These are phyloP conservation scores for Hypselothyrea guttata DNA, from an alignment of 2,888 invertebrate genomes.

Conservation along the genomic window DNA sequence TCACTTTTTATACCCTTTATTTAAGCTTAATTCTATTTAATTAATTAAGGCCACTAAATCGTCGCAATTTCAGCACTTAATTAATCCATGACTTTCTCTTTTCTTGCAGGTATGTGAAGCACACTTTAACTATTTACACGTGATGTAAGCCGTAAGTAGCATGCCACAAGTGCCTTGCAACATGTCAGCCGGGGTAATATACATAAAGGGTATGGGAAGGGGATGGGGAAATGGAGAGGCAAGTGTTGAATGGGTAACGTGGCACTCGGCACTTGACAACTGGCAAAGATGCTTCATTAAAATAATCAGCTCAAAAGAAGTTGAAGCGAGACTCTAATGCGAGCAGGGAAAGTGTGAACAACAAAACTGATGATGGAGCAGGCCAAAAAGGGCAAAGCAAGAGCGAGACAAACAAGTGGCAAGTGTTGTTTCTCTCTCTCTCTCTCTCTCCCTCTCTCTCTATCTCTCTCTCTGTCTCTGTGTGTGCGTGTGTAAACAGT, in stretches of 20 bases:
- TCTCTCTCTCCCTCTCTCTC: slow-evolving; percentile 16
- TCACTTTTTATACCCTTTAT: neutral
- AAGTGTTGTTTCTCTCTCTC: neutral
- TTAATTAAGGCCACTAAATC: neutral
- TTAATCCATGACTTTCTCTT: slow-evolving; percentile 28
- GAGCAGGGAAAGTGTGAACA: slow-evolving; percentile 35
- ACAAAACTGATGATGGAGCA: slow-evolving; percentile 22
- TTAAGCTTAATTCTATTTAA: neutral
- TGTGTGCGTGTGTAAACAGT: slow-evolving; percentile 38
- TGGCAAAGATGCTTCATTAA: slow-evolving; percentile 57
- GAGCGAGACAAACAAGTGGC: slow-evolving; percentile 21
- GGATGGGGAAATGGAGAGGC: no score
- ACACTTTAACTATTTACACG: slow-evolving; percentile 19
- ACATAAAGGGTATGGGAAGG: slow-evolving; percentile 22
- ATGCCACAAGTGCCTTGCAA: slow-evolving; percentile 32
- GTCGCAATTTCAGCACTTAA: slow-evolving; percentile 11
- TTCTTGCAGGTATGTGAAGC: slow-evolving; percentile 64
- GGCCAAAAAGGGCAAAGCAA: slow-evolving; percentile 29
- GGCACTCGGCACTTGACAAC: slow-evolving; percentile 38
- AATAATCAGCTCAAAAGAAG: slow-evolving; percentile 57
- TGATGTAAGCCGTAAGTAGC: slow-evolving; percentile 48
- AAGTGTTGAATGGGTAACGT: no score
- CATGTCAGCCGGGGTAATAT: slow-evolving; percentile 17
- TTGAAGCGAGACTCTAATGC: slow-evolving; percentile 22
- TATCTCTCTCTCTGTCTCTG: slow-evolving; percentile 18